Conservation (phyloP, 1,140 invertebrate species). For the Drosophila rhopaloa region DNA sequence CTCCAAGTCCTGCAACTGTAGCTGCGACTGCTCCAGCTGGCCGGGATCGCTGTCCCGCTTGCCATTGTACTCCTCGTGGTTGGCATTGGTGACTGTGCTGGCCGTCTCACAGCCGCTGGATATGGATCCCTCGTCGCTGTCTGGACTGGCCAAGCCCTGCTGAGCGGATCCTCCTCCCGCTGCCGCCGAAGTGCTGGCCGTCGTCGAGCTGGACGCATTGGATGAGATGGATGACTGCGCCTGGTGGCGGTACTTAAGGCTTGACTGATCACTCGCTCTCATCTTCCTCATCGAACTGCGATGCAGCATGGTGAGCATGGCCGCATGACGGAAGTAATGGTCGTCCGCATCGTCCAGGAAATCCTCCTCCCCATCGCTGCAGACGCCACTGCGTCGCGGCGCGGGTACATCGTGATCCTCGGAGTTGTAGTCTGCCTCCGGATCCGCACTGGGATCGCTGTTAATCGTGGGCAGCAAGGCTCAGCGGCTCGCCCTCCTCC, state of each 20-base stretch:
- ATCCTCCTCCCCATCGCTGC: constrained; percentile 80
- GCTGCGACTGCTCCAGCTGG: constrained; percentile 55
- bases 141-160: constrained; percentile 85
- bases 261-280: constrained; percentile 85
- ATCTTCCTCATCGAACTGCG: constrained; percentile 82
- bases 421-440: constrained; percentile 61
- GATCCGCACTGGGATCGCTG: constrained; percentile 77
- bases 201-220: constrained; percentile 83
- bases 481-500: constrained; percentile 66
- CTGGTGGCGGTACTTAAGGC: constrained; percentile 78
- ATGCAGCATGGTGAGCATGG: constrained; percentile 82
- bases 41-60: constrained; percentile 19
- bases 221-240: constrained; percentile 80
- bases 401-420: constrained; percentile 32
- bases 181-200: constrained; percentile 59
- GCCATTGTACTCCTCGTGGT: constrained; percentile 65
- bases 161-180: constrained; percentile 58
- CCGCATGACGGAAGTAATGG: constrained; percentile 80
- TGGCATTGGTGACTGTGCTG: constrained; percentile 87
- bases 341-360: constrained; percentile 72
- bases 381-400: constrained; percentile 65
- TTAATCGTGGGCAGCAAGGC: constrained; percentile 76
- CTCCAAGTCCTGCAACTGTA: constrained; percentile 52
- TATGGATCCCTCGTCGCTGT: constrained; percentile 90
- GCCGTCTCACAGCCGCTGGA: constrained; percentile 92